These are phyloP conservation scores for Indri indri DNA, from an alignment of 2,113 vertebrate genomes.

Conservation along the genomic window DNA sequence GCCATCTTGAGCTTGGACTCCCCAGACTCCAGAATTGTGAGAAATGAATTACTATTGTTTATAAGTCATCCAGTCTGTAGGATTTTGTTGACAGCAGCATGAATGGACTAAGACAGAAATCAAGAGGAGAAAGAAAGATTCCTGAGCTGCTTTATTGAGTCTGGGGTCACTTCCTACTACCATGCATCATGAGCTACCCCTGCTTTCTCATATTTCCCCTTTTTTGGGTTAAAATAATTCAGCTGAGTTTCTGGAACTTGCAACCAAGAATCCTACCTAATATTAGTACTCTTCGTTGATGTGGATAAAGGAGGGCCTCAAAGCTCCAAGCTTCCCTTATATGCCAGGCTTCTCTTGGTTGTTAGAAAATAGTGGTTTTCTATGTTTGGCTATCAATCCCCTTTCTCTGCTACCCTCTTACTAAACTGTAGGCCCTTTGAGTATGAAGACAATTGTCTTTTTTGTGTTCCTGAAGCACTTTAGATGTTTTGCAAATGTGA, in stretches of 20 bases:
- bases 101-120: background rate
- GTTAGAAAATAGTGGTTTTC: background rate
- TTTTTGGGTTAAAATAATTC: background rate
- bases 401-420: background rate
- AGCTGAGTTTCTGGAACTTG: background rate
- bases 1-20: background rate
- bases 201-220: background rate
- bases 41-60: background rate
- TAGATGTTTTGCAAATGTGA: background rate
- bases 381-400: background rate
- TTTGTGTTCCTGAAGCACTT: background rate
- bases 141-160: background rate
- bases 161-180: background rate
- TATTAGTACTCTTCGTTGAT: background rate
- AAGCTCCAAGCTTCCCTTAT: background rate
- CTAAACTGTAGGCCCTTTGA: background rate
- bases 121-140: background rate
- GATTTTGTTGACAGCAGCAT: background rate
- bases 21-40: background rate
- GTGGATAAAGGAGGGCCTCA: background rate
- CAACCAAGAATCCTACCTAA: background rate
- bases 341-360: background rate
- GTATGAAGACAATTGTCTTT: background rate
- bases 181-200: accelerated
- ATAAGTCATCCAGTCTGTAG: background rate